Base-by-base conservation (phyloP, 2,113 vertebrate species). In the Salvelinus alpinus region DNA sequence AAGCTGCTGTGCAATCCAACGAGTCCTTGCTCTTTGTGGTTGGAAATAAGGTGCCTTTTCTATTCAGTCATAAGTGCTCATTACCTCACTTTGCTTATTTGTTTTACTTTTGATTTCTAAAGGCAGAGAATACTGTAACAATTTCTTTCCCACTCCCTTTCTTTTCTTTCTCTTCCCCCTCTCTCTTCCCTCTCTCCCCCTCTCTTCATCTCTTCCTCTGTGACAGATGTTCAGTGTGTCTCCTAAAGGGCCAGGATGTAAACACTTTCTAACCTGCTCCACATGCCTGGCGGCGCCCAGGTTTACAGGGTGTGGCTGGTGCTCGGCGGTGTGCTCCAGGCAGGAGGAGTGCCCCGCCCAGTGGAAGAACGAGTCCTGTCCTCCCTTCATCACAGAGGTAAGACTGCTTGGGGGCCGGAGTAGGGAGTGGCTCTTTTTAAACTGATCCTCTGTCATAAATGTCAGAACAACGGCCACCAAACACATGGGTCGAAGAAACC, bases 271-370 rank as follows among this genome's bases (percentile, higher is more conserved):
- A 71, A 96, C 94, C 0, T 99, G 97, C 86, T 88, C 93, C 62
- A 74, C 48, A 22, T 99, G 98, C 86, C 88, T 98, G 78, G 84
- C 16, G 0, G 94, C 96, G 0, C 93, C 95, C 68, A 80, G 24
- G 68, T 96, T 98, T 88, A 98, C 95, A 96, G 93, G 92, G 75
- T 99, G 98, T 0, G 95, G 97, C 79, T 99, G 97, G 98, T 98
- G 97, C 38, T 66, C 90, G 1, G 83, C 88, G 8, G 7, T n/a
- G 14, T 99, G 97, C 86, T 87, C 83, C 0, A 90, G 79, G 34
- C 80, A 48, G 66, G 67, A 89, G 0, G 93, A 97, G 57, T 99
- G 98, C 70, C 0, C 71, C 0, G 70, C 81, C 6, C 71, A 20
- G 51, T 97, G 96, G 97, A 92, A 90, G 54, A 92, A 82, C 72